Evolutionary conservation across 2,888 invertebrate species (phyloP).

Genomic region (Dioctria rufipes): DNA sequence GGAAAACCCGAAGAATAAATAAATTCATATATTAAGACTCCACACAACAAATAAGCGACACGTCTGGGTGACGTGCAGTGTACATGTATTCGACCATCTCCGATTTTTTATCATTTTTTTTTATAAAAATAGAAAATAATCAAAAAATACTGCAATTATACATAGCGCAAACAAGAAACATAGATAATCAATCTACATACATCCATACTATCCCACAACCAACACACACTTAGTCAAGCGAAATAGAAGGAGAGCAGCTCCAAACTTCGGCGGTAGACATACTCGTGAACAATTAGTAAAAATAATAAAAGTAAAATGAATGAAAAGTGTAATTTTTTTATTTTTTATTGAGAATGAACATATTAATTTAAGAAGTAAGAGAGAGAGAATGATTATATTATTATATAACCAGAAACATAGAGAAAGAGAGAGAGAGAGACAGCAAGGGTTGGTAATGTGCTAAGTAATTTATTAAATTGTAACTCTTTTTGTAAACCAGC

Average conservation of each 20-base stretch:
- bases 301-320: not conserved
- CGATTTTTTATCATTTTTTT: slow-evolving; percentile 46
- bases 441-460: slow-evolving; percentile 13
- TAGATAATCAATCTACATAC: no score
- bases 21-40: slow-evolving; percentile 3
- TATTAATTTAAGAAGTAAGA: slow-evolving; percentile 20
- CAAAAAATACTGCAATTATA: slow-evolving; percentile 47
- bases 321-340: not conserved
- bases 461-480: slow-evolving; percentile 35
- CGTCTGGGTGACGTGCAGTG: not conserved
- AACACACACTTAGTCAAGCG: slow-evolving; percentile 28
- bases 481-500: slow-evolving; percentile 23
- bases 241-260: slow-evolving; percentile 1
- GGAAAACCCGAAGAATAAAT: slow-evolving; percentile 4
- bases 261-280: not conserved
- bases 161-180: not conserved
- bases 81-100: slow-evolving; percentile 10
- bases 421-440: no score
- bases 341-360: slow-evolving; percentile 19
- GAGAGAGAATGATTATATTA: not conserved
- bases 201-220: not conserved
- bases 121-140: slow-evolving; percentile 29
- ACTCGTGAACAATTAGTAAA: slow-evolving; percentile 1
- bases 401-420: slow-evolving; percentile 6
- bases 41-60: not conserved